Base-by-base conservation (phyloP, 2,888 invertebrate species). In the Coenonympha arcania region DNA sequence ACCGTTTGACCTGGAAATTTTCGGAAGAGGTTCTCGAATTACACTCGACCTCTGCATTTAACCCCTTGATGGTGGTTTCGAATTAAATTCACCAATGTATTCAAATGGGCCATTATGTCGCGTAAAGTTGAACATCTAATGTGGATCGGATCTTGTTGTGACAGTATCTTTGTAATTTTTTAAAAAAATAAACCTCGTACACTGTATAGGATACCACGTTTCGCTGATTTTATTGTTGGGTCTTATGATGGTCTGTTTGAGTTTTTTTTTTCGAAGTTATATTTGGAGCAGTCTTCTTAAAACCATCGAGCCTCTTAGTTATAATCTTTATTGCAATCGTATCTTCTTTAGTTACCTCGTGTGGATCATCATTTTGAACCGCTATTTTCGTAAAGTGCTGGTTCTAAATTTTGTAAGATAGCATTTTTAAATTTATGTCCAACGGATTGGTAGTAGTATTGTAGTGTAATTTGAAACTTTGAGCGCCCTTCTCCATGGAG, bases 71-170 rank as follows among this genome's bases (percentile, higher is more conserved):
- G 58, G 43, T 55, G 59, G 60, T 55, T 54, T 58, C 49, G 66
- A 71, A 73, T 74, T 72, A 56, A 69, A 69, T 70, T 67, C 66
- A 59, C 59, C 65, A 66, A 65, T 71, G 64, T 66, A 56, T 55
- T 48, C 50, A 54, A 52, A 59, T 59, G 46, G 48, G 45, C 41
- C 58, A 54, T 54, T 60, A 61, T 58, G 56, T 60, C 59, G 45
- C 62, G 62, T 79, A 75, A 80, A 78, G 57, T 67, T 58, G 48
- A 41, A 52, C 50, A 65, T 65, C 66, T 73, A 72, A 79, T 76
- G 75, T 60, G 66, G 55, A 48, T 57, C 55, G 58, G 53, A 56
- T 58, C 56, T 56, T 61, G 59, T 63, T 64, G 61, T 67, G 75
- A 72, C 76, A 71, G 69, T 63, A 65, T 67, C 56, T 59, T 52